phyloP scores from a whole-genome alignment of 2,797 vertebrate species.

The Neosilurus mollespiculum region DNA sequence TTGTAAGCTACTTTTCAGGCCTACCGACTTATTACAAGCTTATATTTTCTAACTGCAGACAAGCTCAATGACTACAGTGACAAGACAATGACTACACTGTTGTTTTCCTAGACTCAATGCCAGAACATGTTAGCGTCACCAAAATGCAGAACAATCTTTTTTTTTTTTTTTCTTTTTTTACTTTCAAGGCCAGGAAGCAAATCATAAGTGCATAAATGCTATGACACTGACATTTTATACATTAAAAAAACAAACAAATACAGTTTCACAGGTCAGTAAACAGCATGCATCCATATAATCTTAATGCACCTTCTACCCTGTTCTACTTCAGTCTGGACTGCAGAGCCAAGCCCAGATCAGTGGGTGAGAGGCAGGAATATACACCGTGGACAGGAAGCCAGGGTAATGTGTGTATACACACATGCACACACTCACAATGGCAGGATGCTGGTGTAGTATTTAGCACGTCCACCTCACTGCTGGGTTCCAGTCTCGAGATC shows the following conservation, averaged over 20 bases:
- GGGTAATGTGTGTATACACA: not conserved
- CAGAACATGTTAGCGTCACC: not conserved
- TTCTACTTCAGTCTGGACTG: not conserved
- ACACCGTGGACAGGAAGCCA: not conserved
- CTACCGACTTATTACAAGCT: not conserved
- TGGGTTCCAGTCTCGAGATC: too few species aligned
- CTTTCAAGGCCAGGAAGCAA: not conserved
- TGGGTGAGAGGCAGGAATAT: not conserved
- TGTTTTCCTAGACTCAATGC: not conserved
- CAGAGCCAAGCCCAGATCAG: not conserved
- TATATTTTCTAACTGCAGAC: not conserved
- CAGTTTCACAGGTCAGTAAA: not conserved
- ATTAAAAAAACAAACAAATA: not conserved
- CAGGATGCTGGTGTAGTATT: too few species aligned
- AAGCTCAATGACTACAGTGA: too few species aligned
- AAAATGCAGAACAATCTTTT: not conserved
- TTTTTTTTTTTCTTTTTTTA: not conserved
- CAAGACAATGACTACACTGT: not conserved
- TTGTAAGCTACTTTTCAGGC: slow-evolving; percentile 34
- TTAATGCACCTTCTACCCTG: not conserved
- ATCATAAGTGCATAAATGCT: not conserved
- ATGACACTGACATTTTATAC: not conserved
- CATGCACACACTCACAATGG: not conserved
- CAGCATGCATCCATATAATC: not conserved
- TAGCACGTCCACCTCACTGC: too few species aligned